Evolutionary conservation across 2,888 invertebrate genomes (phyloP).

Genomic region (Ernsta delagoae): DNA sequence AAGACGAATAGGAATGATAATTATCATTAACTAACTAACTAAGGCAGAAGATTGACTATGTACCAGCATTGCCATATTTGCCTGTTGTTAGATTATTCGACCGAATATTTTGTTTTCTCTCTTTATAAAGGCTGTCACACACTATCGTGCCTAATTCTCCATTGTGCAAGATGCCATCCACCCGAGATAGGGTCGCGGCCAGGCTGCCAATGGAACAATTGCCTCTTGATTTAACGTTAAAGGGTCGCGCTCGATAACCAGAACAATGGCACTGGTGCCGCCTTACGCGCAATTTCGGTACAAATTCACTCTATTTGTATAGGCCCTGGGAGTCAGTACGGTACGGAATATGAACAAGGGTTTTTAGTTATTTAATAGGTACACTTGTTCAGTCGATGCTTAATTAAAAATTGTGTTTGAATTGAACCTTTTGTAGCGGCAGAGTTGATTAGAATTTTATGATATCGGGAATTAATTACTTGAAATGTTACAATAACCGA

Average conservation of each 20-base stretch:
- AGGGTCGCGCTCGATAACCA: constrained; percentile 12
- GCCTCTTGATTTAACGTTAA: constrained; percentile 22
- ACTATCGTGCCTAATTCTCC: constrained; percentile 9
- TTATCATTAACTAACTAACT: too few species aligned
- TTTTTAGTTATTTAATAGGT: constrained; percentile 7
- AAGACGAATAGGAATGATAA: too few species aligned
- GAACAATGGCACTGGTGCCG: constrained; percentile 8
- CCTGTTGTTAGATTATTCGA: too few species aligned
- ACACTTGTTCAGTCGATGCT: not conserved
- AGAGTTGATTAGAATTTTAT: not conserved
- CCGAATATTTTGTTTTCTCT: not conserved
- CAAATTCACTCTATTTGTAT: constrained; percentile 14
- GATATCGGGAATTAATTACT: not conserved
- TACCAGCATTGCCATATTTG: too few species aligned
- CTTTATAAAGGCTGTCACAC: constrained; percentile 3
- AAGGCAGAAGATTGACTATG: too few species aligned
- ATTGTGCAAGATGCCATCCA: constrained; percentile 7
- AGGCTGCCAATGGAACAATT: constrained; percentile 13
- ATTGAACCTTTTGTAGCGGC: not conserved
- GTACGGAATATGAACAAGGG: constrained; percentile 6
- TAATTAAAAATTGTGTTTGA: not conserved
- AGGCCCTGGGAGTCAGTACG: not conserved
- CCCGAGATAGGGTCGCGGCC: constrained; percentile 1
- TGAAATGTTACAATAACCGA: not conserved
- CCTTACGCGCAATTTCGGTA: constrained; percentile 3